phyloP scores from a whole-genome alignment of 2,113 vertebrate species.

The Sceloporus tristichus region DNA sequence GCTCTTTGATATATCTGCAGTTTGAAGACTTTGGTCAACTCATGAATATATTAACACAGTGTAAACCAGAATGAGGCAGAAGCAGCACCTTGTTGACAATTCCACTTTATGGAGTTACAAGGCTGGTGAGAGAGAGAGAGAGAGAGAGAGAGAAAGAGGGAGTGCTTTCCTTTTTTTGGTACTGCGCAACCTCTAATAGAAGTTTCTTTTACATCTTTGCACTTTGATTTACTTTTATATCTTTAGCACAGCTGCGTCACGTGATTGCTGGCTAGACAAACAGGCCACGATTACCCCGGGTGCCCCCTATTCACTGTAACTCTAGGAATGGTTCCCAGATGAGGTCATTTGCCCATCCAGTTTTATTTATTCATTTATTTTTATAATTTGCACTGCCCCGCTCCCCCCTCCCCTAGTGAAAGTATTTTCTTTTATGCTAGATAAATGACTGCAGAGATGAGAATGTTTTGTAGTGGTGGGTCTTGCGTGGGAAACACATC shows the following conservation, averaged over 20 bases:
- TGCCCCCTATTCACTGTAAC: constrained; percentile 67
- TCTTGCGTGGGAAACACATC: background rate
- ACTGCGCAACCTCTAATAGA: background rate
- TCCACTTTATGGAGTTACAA: background rate
- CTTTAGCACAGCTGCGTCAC: constrained; percentile 60
- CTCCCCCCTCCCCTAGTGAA: background rate
- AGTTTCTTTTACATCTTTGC: constrained; percentile 4
- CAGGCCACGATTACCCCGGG: constrained; percentile 66
- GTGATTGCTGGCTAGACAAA: constrained; percentile 63
- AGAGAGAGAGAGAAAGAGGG: no score
- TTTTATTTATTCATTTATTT: constrained; percentile 18
- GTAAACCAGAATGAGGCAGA: background rate
- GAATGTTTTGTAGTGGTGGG: background rate
- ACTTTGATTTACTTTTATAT: constrained; percentile 29
- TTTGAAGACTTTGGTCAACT: background rate
- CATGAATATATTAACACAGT: constrained; percentile 30
- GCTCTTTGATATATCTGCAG: background rate
- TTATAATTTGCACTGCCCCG: background rate
- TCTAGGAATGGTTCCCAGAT: constrained; percentile 67
- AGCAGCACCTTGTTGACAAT: background rate
- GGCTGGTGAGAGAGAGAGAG: no score
- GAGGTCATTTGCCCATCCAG: constrained; percentile 46
- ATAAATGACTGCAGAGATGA: background rate
- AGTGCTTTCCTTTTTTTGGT: no score
- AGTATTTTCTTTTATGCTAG: background rate